These are phyloP conservation scores for Takifugu flavidus DNA, from an alignment of 2,113 vertebrate species.

Conservation along the genomic window DNA sequence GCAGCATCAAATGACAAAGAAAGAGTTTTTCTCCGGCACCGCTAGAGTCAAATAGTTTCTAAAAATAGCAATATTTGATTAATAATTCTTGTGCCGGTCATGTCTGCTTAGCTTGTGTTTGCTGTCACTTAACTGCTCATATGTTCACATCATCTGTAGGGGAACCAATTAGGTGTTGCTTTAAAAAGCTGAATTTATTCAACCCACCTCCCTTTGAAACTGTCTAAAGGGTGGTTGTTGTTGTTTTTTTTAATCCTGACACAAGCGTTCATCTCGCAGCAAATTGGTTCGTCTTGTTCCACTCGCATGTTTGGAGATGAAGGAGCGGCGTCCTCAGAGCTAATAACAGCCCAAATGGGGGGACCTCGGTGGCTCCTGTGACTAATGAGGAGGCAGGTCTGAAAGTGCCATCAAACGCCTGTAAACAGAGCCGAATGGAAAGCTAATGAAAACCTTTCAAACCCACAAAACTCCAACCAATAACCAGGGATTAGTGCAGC, in stretches of 20 bases:
- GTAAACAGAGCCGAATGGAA: conserved; percentile 25
- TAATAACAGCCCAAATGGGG: conserved; percentile 44
- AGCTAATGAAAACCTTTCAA: conserved; percentile 59
- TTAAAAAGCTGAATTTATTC: background rate
- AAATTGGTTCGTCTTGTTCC: conserved; percentile 8
- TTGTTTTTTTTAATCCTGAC: conserved; percentile 5
- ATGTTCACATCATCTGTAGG: background rate
- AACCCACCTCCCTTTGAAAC: conserved; percentile 6
- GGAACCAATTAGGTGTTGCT: background rate
- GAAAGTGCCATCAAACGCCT: no score
- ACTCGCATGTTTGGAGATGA: conserved; percentile 8
- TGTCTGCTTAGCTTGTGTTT: no score
- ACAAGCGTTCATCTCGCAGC: background rate
- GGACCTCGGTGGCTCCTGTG: conserved; percentile 38
- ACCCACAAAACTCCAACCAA: conserved; percentile 50
- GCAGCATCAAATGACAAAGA: no score
- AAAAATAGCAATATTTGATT: no score
- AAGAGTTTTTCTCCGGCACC: no score
- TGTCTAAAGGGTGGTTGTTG: conserved; percentile 10
- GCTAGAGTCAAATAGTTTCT: no score
- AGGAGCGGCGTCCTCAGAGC: conserved; percentile 8
- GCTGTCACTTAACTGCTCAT: no score
- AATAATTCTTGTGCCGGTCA: no score
- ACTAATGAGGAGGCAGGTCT: conserved; percentile 38
- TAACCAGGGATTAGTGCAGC: conserved; percentile 55